Evolutionary conservation across 2,797 vertebrate genomes (phyloP).

Genomic region (Fistularia tabacaria): DNA sequence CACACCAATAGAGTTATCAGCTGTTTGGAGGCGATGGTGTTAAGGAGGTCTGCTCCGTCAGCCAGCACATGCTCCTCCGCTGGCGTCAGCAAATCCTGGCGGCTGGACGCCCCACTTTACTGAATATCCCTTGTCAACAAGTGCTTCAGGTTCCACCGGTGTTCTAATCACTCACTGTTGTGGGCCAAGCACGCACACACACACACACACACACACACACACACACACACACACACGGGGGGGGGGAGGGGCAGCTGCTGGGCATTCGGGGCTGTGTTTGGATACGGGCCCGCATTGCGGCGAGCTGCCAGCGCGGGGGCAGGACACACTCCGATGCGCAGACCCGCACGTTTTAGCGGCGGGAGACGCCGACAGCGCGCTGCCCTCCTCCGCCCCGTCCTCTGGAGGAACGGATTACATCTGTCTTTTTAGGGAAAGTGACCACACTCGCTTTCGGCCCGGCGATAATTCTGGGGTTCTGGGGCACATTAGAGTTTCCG

Average conservation of each 20-base stretch:
- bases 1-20: conserved; percentile 57
- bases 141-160: conserved; percentile 60
- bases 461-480: neutral
- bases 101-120: conserved; percentile 60
- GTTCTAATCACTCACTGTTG: conserved; percentile 67
- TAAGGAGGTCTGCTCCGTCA: conserved; percentile 51
- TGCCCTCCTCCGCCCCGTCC: too few species aligned
- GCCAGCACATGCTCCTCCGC: conserved; percentile 61
- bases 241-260: conserved; percentile 49
- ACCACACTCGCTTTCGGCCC: too few species aligned
- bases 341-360: neutral
- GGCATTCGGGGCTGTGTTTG: conserved; percentile 55
- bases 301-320: conserved; percentile 49
- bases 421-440: too few species aligned
- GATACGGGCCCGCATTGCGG: conserved; percentile 47
- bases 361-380: too few species aligned
- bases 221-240: conserved; percentile 42
- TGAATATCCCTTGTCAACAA: conserved; percentile 70
- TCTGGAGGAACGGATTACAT: too few species aligned
- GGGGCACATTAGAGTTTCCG: conserved; percentile 23
- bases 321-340: conserved; percentile 13
- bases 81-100: conserved; percentile 64
- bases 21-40: conserved; percentile 54
- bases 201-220: conserved; percentile 49
- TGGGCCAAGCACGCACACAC: conserved; percentile 50